A percentile compares a stretch with the other conserved stretches of the same genome.
Evolutionary conservation across 2,888 invertebrate species (phyloP).

Genomic region (Himalopsyche japonica): DNA sequence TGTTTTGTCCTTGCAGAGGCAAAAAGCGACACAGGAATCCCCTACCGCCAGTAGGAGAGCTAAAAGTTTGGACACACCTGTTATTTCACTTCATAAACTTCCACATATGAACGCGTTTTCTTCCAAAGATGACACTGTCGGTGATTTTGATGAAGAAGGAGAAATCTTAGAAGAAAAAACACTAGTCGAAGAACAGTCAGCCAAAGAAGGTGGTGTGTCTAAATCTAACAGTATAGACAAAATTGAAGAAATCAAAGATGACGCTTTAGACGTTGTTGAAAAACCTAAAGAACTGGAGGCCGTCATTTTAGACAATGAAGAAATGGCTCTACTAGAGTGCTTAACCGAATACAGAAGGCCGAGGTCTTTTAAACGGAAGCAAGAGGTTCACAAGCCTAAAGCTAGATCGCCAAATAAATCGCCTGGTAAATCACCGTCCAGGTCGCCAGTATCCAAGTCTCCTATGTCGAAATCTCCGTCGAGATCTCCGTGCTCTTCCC

Average conservation of each 20-base stretch:
- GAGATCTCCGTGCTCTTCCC: slow-evolving; percentile 58
- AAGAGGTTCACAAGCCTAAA: slow-evolving; percentile 51
- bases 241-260: slow-evolving; percentile 61
- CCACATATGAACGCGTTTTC: slow-evolving; percentile 86
- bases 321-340: slow-evolving; percentile 60
- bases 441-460: slow-evolving; percentile 56
- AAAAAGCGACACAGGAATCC: slow-evolving; percentile 74
- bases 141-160: slow-evolving; percentile 70
- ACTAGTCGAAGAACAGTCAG: slow-evolving; percentile 52
- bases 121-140: slow-evolving; percentile 86
- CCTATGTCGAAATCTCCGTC: slow-evolving; percentile 59
- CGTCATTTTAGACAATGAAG: slow-evolving; percentile 62
- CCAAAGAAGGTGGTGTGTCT: slow-evolving; percentile 41
- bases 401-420: slow-evolving; percentile 51
- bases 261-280: slow-evolving; percentile 51
- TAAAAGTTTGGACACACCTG: slow-evolving; percentile 82
- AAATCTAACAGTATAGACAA: slow-evolving; percentile 45
- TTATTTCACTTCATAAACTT: slow-evolving; percentile 76
- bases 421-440: slow-evolving; percentile 54
- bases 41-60: slow-evolving; percentile 76
- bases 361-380: slow-evolving; percentile 56
- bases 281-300: slow-evolving; percentile 51
- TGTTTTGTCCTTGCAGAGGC: slow-evolving; percentile 74
- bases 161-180: slow-evolving; percentile 65
- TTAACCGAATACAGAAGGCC: slow-evolving; percentile 58